Evolutionary conservation across 2,888 invertebrate genomes (phyloP), one percentile per base, ranked within the genome.

Genomic region (Sphaerophoria taeniata): DNA sequence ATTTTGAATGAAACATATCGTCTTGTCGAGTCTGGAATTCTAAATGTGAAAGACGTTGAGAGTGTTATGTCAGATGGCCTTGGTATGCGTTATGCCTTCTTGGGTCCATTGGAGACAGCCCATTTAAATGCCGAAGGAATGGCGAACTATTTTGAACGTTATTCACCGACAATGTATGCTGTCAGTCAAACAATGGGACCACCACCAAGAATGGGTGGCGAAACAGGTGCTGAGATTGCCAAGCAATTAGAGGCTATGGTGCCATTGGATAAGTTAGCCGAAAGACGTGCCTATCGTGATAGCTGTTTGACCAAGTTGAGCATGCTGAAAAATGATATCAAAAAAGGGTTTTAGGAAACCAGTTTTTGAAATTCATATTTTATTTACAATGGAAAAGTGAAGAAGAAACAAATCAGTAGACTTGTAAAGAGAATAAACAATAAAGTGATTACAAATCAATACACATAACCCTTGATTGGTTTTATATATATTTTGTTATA

Each of bases 1-100:
- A 96, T 99, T 88, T 92, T 99, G 61, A 97, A 98, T 90, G 99
- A 99, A 93, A 95, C 96, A 0, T 99, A 97, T 96, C 95, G 97
- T 87, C 93, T 99, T 63, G 96, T 98, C 0, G 94, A 95, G 77
- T 96, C 96, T 87, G 97, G 96, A 24, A 93, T 98, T n/a, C 93
- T 99, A 14, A 94, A 95, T 89, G 97, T 97, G 0, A 94, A 96
- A 88, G 99, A 99, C 90, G 94, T 98, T 4, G 99, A 99, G 90
- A 96, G 95, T 89, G 98, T 98, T 0, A 98, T 98, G 94, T 96
- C 96, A 0, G 97, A 97, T 90, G 99, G 99, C 9, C 94, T 99
- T 49, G 99, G 98, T 11, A 96, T 97, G 94, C 94, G 99, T 63
- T 99, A 99, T 90, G 98, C 98, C 6, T 99, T 99, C 93, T 94